phyloP scores from a whole-genome alignment of 2,797 vertebrate genomes.

The Steatocranus sp. region DNA sequence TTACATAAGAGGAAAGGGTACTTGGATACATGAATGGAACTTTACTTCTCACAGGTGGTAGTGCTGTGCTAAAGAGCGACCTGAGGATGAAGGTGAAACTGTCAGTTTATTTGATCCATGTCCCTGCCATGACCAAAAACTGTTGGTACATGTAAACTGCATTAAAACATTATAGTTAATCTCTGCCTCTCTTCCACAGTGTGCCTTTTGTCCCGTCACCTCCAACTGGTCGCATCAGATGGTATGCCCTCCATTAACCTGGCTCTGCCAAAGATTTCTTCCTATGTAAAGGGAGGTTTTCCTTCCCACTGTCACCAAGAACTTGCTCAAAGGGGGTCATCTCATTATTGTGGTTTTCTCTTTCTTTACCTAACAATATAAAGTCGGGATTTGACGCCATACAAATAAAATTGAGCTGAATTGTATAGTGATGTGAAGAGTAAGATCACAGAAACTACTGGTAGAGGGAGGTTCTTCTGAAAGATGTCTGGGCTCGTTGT shows the following conservation, averaged over 20 bases:
- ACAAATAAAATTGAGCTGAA: neutral
- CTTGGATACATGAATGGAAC: accelerated
- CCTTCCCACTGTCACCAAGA: neutral
- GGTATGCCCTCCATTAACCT: neutral
- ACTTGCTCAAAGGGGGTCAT: neutral
- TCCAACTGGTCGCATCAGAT: neutral
- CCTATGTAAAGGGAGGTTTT: neutral
- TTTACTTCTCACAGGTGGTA: neutral
- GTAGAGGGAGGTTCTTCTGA: neutral
- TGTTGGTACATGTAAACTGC: neutral
- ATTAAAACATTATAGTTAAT: neutral
- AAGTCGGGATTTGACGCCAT: accelerated
- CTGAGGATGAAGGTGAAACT: neutral
- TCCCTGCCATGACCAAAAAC: neutral
- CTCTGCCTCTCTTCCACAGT: neutral
- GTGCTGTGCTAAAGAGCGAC: neutral
- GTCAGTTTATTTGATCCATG: accelerated
- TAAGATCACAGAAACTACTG: neutral
- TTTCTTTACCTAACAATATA: neutral
- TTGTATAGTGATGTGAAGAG: neutral
- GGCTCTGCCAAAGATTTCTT: neutral
- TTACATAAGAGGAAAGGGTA: neutral
- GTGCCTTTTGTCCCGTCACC: neutral
- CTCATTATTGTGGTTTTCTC: neutral
- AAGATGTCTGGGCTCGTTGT: neutral